These are phyloP conservation scores for Siniperca obscura DNA, from an alignment of 2,797 vertebrate genomes.

Conservation along the genomic window DNA sequence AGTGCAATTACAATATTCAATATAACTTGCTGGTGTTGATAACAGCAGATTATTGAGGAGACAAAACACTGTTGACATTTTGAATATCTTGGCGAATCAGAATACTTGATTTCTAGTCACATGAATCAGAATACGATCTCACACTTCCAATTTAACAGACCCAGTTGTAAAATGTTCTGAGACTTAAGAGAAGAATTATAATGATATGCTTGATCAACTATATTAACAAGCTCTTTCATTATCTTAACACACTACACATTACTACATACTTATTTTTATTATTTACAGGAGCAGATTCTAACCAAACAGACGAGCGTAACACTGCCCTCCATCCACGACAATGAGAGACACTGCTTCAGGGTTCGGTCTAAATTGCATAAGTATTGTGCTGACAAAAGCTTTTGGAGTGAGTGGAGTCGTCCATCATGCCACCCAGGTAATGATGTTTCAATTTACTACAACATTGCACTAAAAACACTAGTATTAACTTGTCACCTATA, in stretches of 20 bases:
- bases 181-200: no score
- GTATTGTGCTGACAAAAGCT: constrained; percentile 75
- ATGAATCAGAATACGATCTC: background rate
- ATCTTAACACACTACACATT: background rate
- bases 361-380: constrained; percentile 78
- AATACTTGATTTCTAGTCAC: background rate
- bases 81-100: background rate
- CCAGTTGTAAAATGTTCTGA: no score
- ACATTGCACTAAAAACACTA: background rate
- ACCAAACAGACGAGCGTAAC: constrained; percentile 50
- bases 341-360: constrained; percentile 70
- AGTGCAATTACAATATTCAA: background rate
- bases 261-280: background rate
- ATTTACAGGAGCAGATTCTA: constrained; percentile 46
- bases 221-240: background rate
- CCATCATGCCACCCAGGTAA: constrained; percentile 74
- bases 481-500: background rate
- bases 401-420: constrained; percentile 85
- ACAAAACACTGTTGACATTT: background rate
- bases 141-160: background rate
- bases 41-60: background rate
- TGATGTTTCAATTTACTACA: background rate
- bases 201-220: no score
- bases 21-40: no score
- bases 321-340: background rate